Evolutionary conservation across 2,113 vertebrate genomes (phyloP).

Genomic region (human (Homo sapiens)): GRCh38 chrX:8364501-8365000

Average conservation of each 20-base stretch:
- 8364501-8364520: not conserved
- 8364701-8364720: not conserved
- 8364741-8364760: accelerated
- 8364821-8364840: accelerated
- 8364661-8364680: accelerated
- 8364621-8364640: not conserved
- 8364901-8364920: not conserved
- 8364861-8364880: too few species aligned
- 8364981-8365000: too few species aligned
- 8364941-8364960: accelerated
- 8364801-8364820: not conserved
- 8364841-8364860: accelerated
- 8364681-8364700: not conserved
- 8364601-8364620: not conserved
- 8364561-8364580: accelerated
- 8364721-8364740: not conserved
- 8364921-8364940: accelerated
- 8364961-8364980: not conserved
- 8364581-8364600: accelerated
- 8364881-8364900: accelerated
- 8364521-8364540: not conserved
- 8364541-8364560: too few species aligned
- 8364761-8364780: not conserved
- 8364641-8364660: too few species aligned
- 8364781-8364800: accelerated